A percentile compares a stretch with the other conserved stretches of the same genome.
Conservation (phyloP, 2,888 invertebrate genomes). For the Gasteruption jaculator region DNA sequence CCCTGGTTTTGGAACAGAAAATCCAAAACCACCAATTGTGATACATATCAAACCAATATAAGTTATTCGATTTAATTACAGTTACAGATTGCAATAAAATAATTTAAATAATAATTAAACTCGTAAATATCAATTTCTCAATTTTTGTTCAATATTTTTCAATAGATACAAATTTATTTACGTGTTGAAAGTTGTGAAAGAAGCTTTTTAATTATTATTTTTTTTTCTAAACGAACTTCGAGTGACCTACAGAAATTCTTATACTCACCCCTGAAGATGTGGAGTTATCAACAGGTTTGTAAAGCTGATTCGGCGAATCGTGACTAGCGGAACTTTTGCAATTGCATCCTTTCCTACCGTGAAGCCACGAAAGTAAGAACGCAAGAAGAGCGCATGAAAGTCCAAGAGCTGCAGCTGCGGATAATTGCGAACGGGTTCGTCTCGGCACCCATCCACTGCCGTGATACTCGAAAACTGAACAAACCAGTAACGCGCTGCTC, state of each 20-base stretch:
- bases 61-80: no score
- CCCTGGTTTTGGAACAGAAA: no score
- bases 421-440: constrained; percentile 67
- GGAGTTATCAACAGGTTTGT: constrained; percentile 48
- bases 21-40: no score
- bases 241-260: background rate
- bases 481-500: constrained; percentile 63
- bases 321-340: constrained; percentile 37
- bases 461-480: constrained; percentile 64
- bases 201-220: no score
- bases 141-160: no score
- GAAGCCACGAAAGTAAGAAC: constrained; percentile 46
- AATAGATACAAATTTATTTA: no score
- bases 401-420: constrained; percentile 44
- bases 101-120: no score
- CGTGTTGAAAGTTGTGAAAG: no score
- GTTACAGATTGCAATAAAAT: no score
- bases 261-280: constrained; percentile 45
- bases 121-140: no score
- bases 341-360: constrained; percentile 36
- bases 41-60: no score
- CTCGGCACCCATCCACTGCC: constrained; percentile 66
- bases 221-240: no score
- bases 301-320: constrained; percentile 42
- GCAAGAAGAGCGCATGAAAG: constrained; percentile 46